Conservation (phyloP, 2,113 vertebrate genomes). For the Anarhynchus alexandrinus region DNA sequence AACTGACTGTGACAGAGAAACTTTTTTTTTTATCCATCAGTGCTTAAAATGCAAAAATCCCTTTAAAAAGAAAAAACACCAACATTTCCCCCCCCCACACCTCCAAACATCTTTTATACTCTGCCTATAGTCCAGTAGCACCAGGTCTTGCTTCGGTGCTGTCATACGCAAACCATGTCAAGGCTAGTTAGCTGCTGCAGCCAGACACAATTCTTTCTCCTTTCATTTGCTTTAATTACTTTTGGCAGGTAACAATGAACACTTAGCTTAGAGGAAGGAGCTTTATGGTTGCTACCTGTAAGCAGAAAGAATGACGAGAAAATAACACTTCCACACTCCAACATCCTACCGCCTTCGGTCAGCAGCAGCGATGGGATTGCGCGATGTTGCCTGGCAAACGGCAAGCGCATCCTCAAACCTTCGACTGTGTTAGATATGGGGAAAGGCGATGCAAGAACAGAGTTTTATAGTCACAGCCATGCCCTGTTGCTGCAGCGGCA, state of each 20-base stretch:
- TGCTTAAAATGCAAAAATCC: slow-evolving; percentile 21
- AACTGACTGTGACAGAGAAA: slow-evolving; percentile 67
- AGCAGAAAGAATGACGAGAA: not conserved
- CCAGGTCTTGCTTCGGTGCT: not conserved
- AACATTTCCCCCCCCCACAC: too few species aligned
- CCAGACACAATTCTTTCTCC: not conserved
- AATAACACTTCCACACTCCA: not conserved
- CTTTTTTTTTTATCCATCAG: slow-evolving; percentile 59
- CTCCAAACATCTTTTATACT: not conserved
- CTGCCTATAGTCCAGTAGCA: not conserved
- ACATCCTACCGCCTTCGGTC: not conserved
- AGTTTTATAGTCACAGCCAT: not conserved
- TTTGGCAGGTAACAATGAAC: not conserved
- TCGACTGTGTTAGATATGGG: rapidly evolving
- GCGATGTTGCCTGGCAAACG: rapidly evolving
- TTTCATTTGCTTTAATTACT: not conserved
- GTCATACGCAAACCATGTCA: not conserved
- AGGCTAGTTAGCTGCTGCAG: not conserved
- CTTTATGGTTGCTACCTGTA: not conserved
- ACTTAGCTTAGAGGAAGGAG: not conserved
- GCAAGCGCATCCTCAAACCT: not conserved
- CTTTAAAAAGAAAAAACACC: not conserved
- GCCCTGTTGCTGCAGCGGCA: not conserved
- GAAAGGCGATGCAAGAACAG: not conserved
- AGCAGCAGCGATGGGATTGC: not conserved